These are phyloP conservation scores for Aphelenchoides fujianensis DNA, from an alignment of 1,140 invertebrate genomes.

Conservation along the genomic window DNA sequence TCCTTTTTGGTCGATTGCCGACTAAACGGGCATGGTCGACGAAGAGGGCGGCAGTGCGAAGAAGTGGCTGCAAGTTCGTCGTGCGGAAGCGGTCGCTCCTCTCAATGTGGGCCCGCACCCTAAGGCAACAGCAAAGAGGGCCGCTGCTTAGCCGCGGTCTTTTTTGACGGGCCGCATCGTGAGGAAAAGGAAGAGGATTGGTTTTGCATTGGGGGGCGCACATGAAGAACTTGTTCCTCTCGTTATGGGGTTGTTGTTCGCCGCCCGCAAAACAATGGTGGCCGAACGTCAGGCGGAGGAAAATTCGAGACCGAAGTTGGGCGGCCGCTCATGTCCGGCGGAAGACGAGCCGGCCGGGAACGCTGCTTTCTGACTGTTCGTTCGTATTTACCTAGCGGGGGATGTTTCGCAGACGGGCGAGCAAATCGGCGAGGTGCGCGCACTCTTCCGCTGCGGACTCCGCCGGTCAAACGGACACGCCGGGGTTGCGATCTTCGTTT, in stretches of 20 bases:
- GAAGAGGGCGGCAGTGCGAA: background rate
- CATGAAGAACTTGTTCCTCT: background rate
- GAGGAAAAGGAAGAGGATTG: too few species aligned
- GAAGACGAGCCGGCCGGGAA: background rate
- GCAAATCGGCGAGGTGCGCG: slow-evolving; percentile 1
- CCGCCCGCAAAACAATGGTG: background rate
- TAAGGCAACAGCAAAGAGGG: background rate
- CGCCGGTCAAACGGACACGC: background rate
- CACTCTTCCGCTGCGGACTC: too few species aligned
- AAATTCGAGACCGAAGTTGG: background rate
- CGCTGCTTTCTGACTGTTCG: too few species aligned
- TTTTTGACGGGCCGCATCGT: background rate
- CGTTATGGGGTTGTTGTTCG: background rate
- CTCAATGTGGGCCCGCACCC: background rate
- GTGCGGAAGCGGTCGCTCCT: background rate
- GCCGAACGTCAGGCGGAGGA: background rate
- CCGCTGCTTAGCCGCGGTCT: background rate
- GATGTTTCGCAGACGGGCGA: background rate
- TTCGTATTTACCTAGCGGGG: background rate
- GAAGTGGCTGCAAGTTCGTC: background rate
- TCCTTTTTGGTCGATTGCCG: too few species aligned
- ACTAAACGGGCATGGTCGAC: too few species aligned
- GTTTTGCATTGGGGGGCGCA: background rate
- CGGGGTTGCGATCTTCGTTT: background rate
- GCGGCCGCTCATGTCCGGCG: background rate